Evolutionary conservation across 1,140 invertebrate species (phyloP).

Genomic region (Sitophilus oryzae): DNA sequence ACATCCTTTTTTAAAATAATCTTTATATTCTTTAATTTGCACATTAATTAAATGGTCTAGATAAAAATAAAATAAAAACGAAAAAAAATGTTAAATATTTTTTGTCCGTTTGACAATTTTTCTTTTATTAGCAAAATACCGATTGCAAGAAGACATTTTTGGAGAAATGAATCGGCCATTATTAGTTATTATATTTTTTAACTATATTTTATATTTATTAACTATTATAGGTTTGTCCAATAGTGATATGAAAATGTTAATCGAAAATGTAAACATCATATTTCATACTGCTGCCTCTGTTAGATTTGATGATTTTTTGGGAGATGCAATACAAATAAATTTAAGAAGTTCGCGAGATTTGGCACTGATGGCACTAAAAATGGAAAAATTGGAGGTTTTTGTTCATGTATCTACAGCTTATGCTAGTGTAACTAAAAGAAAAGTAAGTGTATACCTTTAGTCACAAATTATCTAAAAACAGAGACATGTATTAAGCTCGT

Average conservation of each 20-base stretch:
- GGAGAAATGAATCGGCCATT: neutral
- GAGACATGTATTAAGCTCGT: neutral
- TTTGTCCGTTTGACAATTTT: no score
- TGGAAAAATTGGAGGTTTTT: conserved; percentile 56
- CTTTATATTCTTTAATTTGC: no score
- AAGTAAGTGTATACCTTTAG: conserved; percentile 28
- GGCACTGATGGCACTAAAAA: conserved; percentile 50
- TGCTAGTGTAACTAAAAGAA: conserved; percentile 58
- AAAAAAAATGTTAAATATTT: no score
- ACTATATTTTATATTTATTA: neutral
- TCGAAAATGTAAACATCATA: conserved; percentile 70
- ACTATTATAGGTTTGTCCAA: conserved; percentile 22
- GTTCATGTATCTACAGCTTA: conserved; percentile 83
- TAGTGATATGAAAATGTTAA: conserved; percentile 53
- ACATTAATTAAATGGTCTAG: no score
- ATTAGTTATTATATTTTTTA: neutral
- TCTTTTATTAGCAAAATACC: no score
- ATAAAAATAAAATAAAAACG: no score
- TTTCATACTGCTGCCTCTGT: conserved; percentile 93
- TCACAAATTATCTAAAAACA: neutral
- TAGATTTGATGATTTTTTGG: conserved; percentile 72
- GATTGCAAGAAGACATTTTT: no score
- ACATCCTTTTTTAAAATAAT: no score
- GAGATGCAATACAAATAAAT: conserved; percentile 52
- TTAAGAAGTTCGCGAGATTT: conserved; percentile 50